A percentile compares a stretch with the other conserved stretches of the same genome.
Evolutionary conservation across 1,140 invertebrate species (phyloP).

Genomic region (Latrodectus geometricus): DNA sequence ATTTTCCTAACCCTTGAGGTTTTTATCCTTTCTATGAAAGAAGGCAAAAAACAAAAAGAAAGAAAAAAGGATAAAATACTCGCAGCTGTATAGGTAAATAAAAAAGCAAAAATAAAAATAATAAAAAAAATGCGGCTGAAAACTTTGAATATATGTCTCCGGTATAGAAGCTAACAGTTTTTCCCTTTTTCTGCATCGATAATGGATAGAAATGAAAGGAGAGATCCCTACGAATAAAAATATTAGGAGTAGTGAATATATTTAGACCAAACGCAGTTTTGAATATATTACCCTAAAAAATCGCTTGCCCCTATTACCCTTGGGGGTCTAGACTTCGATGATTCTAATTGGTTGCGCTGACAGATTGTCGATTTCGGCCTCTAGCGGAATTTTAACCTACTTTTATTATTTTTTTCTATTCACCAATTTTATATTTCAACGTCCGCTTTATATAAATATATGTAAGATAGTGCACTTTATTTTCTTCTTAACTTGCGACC

Average conservation of each 20-base stretch:
- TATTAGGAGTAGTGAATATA: slow-evolving; percentile 42
- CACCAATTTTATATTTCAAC: slow-evolving; percentile 20
- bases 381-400: slow-evolving; percentile 20
- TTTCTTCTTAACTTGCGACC: slow-evolving; percentile 20
- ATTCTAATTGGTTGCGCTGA: slow-evolving; percentile 54
- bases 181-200: slow-evolving; percentile 48
- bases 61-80: not conserved
- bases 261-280: slow-evolving; percentile 55
- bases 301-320: slow-evolving; percentile 44
- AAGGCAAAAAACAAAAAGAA: not conserved
- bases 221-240: slow-evolving; percentile 47
- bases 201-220: slow-evolving; percentile 38
- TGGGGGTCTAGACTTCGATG: slow-evolving; percentile 24
- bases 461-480: not conserved
- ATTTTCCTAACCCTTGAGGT: slow-evolving; percentile 19
- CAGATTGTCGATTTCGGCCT: slow-evolving; percentile 56
- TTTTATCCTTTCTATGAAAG: slow-evolving; percentile 14
- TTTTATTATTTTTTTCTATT: slow-evolving; percentile 1
- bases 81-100: slow-evolving; percentile 25
- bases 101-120: slow-evolving; percentile 22
- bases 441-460: slow-evolving; percentile 27
- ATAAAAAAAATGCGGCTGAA: not conserved
- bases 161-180: slow-evolving; percentile 3
- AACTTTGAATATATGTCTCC: slow-evolving; percentile 44
- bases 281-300: slow-evolving; percentile 61